These are phyloP conservation scores for Megaceryle maxima DNA, from an alignment of 2,113 vertebrate species.

Conservation along the genomic window DNA sequence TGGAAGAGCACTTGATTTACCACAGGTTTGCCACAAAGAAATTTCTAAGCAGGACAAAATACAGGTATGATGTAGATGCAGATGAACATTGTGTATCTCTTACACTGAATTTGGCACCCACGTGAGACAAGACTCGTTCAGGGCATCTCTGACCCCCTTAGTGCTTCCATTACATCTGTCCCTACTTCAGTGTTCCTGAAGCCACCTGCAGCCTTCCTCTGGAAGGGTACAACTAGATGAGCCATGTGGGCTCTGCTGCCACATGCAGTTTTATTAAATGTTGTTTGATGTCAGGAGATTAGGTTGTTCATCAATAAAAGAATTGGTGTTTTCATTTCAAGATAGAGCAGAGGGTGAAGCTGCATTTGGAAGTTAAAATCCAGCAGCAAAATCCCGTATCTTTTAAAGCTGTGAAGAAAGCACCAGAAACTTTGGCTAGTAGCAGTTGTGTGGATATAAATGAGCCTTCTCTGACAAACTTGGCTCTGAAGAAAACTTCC, in stretches of 20 bases:
- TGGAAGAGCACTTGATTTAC: not conserved
- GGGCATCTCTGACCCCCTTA: not conserved
- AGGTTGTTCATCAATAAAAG: not conserved
- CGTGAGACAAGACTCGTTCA: fast-evolving
- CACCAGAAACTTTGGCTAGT: not conserved
- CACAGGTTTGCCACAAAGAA: not conserved
- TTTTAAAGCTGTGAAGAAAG: not conserved
- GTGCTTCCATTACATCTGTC: not conserved
- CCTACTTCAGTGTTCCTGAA: not conserved
- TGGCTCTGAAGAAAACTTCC: not conserved
- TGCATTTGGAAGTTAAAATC: not conserved
- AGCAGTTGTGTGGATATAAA: not conserved
- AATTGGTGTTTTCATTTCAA: not conserved
- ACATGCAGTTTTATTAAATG: not conserved
- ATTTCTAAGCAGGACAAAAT: not conserved
- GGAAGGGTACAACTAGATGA: not conserved
- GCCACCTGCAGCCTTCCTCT: not conserved
- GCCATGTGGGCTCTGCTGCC: not conserved
- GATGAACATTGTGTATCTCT: not conserved
- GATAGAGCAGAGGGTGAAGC: not conserved
- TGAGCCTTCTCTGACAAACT: not conserved
- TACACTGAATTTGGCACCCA: not conserved
- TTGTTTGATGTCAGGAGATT: not conserved
- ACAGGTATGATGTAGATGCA: not conserved
- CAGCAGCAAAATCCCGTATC: not conserved